Conservation (phyloP, 2,888 invertebrate genomes). For the Campoletis raptor region DNA sequence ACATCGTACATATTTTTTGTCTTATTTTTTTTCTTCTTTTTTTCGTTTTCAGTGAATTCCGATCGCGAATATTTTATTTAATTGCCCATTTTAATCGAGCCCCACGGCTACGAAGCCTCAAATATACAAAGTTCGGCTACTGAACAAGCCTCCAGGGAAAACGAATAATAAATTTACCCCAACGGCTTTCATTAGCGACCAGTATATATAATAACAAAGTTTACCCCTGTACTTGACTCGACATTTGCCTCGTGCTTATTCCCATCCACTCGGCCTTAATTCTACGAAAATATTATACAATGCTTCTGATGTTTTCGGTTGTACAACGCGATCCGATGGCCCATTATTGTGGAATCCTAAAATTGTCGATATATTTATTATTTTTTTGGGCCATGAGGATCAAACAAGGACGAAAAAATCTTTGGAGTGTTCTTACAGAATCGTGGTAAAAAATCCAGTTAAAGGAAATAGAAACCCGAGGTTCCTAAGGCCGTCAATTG, state of each 20-base stretch:
- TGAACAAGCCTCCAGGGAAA: constrained; percentile 11
- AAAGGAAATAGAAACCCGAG: too few relatives aligned
- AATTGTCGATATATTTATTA: background rate
- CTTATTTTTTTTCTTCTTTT: background rate
- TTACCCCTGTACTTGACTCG: background rate
- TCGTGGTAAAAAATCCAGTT: background rate
- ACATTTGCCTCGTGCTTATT: constrained; percentile 19
- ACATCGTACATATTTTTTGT: background rate
- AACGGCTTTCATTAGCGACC: constrained; percentile 34
- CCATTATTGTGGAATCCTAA: background rate
- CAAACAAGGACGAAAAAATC: background rate
- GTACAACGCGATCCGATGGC: background rate
- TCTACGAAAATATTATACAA: constrained; percentile 1
- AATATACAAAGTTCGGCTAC: constrained; percentile 16
- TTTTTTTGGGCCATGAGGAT: background rate
- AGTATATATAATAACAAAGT: constrained; percentile 4
- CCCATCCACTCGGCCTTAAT: constrained; percentile 24
- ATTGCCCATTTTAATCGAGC: background rate
- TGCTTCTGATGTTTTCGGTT: background rate
- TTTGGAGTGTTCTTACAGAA: background rate
- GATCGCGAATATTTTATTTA: constrained; percentile 14
- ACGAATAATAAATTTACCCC: constrained; percentile 31
- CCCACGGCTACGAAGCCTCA: background rate
- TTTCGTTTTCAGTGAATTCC: background rate
- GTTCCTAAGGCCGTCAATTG: too few relatives aligned